These are phyloP conservation scores for Salvelinus sp. DNA, from an alignment of 2,113 vertebrate genomes.

Conservation along the genomic window DNA sequence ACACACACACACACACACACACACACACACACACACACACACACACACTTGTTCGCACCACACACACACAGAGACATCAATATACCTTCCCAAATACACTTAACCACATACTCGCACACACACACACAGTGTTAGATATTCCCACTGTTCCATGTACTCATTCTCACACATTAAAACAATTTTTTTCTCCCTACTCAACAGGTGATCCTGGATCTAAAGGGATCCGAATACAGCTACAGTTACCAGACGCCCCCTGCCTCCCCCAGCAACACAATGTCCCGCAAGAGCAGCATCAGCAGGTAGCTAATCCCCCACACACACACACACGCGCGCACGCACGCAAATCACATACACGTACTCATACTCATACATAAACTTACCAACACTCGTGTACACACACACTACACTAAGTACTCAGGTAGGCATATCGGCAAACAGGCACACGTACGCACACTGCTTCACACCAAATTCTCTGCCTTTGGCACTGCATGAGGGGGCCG, in stretches of 20 bases:
- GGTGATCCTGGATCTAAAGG: slow-evolving; percentile 82
- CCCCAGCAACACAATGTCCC: slow-evolving; percentile 76
- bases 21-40: not conserved
- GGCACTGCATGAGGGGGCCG: too few species aligned
- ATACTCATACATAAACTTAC: not conserved
- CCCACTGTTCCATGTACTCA: too few species aligned
- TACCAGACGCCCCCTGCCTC: slow-evolving; percentile 83
- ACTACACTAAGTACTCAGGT: not conserved
- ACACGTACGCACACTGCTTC: too few species aligned
- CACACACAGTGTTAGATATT: not conserved
- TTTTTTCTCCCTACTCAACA: slow-evolving; percentile 35
- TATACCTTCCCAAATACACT: not conserved
- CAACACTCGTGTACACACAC: not conserved
- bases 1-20: not conserved
- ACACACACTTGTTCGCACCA: slow-evolving; percentile 50
- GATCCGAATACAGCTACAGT: slow-evolving; percentile 78
- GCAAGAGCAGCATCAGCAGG: slow-evolving; percentile 84
- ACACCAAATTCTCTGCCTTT: too few species aligned
- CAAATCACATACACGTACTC: not conserved
- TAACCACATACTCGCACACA: not conserved
- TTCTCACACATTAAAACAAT: not conserved
- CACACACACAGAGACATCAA: slow-evolving; percentile 74
- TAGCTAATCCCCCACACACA: slow-evolving; percentile 31
- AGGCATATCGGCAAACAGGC: too few species aligned
- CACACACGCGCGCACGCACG: too few species aligned